Evolutionary conservation across 2,113 vertebrate species (phyloP).

Genomic region (Neotoma lepida): DNA sequence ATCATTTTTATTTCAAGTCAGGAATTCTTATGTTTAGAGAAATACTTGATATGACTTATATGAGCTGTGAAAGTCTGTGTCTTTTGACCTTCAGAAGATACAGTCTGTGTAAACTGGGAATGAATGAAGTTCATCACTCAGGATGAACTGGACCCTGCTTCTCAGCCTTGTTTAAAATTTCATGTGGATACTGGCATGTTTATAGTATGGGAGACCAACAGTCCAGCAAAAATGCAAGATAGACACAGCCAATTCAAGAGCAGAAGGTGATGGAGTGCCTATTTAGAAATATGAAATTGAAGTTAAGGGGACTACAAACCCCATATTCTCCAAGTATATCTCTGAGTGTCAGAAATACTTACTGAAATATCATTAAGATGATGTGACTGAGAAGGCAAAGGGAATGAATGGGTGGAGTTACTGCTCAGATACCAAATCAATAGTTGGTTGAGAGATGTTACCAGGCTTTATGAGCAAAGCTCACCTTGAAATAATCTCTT

Average conservation of each 20-base stretch:
- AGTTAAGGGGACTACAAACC: neutral
- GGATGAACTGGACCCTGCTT: neutral
- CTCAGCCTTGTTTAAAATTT: neutral
- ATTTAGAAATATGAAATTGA: neutral
- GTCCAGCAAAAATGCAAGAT: neutral
- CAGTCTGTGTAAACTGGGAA: neutral
- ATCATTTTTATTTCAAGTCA: neutral
- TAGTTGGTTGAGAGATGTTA: neutral
- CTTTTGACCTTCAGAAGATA: neutral
- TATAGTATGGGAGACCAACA: neutral
- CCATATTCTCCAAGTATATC: neutral
- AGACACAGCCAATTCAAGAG: neutral
- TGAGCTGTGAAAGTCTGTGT: neutral
- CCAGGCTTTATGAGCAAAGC: neutral
- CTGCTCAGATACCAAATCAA: conserved; percentile 12
- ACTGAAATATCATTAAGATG: neutral
- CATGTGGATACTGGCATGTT: neutral
- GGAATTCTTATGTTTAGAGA: neutral
- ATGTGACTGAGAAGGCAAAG: neutral
- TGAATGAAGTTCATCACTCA: neutral
- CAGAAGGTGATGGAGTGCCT: neutral
- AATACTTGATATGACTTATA: neutral
- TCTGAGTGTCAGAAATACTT: neutral
- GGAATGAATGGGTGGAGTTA: neutral
- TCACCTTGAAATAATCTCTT: neutral